Evolutionary conservation across 2,888 invertebrate species (phyloP).

Genomic region (Lycophotia porphyrea): DNA sequence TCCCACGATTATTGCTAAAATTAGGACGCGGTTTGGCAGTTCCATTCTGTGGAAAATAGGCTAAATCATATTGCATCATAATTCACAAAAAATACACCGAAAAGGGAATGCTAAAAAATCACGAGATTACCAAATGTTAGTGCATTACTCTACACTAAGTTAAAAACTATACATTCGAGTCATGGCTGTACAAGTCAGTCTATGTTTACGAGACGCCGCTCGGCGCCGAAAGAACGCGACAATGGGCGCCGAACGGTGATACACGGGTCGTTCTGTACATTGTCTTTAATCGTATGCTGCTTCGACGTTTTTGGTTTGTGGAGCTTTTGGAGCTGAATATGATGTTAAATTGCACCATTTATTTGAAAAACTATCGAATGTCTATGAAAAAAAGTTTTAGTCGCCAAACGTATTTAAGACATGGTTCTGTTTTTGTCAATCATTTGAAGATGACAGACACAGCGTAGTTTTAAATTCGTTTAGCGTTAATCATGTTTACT

Average conservation of each 20-base stretch:
- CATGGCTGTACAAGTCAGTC: constrained; percentile 89
- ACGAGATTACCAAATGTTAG: constrained; percentile 75
- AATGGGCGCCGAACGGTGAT: constrained; percentile 56
- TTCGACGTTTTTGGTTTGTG: constrained; percentile 46
- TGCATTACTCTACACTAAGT: constrained; percentile 72
- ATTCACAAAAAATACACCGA: constrained; percentile 67
- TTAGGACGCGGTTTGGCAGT: not conserved
- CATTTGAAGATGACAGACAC: not conserved
- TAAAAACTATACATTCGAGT: constrained; percentile 78
- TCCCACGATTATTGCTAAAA: not conserved
- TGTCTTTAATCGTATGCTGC: constrained; percentile 59
- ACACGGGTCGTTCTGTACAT: constrained; percentile 61
- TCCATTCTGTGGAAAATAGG: not conserved
- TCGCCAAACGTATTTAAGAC: not conserved
- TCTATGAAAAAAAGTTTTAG: not conserved
- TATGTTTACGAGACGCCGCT: constrained; percentile 84
- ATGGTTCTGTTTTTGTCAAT: not conserved
- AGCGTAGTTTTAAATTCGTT: not conserved
- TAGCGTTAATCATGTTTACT: not conserved
- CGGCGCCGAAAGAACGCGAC: constrained; percentile 65
- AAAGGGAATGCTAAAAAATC: constrained; percentile 63
- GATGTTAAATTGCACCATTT: not conserved
- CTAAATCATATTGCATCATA: not conserved
- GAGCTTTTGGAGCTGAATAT: constrained; percentile 38
- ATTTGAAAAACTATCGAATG: not conserved